Percentiles rank a stretch among this genome's conserved stretches.
Conservation (phyloP, 2,888 invertebrate species). For the Tribolium freemani region DNA sequence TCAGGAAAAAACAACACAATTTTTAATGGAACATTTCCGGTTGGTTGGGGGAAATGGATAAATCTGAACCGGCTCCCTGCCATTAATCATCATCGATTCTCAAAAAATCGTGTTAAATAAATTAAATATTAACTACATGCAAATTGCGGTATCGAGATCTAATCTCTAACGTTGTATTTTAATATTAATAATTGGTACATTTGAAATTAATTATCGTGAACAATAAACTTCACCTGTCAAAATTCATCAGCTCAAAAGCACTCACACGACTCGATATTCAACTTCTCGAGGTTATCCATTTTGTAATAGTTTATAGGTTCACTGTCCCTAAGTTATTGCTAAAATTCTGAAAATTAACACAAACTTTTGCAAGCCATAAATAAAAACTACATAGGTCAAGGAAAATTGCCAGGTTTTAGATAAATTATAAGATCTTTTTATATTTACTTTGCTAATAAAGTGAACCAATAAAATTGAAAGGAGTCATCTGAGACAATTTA, state of each 20-base stretch:
- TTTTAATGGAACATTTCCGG: constrained; percentile 42
- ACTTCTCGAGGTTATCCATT: background rate
- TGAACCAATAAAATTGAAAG: background rate
- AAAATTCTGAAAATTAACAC: too few relatives aligned
- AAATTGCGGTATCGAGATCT: constrained; percentile 37
- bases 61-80: background rate
- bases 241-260: constrained; percentile 30
- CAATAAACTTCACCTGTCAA: constrained; percentile 39
- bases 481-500: background rate
- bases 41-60: constrained; percentile 23
- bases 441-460: background rate
- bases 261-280: background rate
- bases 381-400: too few relatives aligned
- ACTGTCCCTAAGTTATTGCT: background rate
- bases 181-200: constrained; percentile 38
- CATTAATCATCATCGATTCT: constrained; percentile 14
- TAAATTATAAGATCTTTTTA: too few relatives aligned
- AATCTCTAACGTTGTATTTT: constrained; percentile 29
- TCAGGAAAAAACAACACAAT: background rate
- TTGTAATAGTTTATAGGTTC: background rate
- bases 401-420: too few relatives aligned
- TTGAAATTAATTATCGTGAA: constrained; percentile 38
- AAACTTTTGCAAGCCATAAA: too few relatives aligned
- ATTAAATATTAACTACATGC: constrained; percentile 36
- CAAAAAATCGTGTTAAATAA: constrained; percentile 17